Evolutionary conservation across 1,140 invertebrate species (phyloP), one percentile per base, ranked within the genome.

Genomic region (Drosophila pruinosa): DNA sequence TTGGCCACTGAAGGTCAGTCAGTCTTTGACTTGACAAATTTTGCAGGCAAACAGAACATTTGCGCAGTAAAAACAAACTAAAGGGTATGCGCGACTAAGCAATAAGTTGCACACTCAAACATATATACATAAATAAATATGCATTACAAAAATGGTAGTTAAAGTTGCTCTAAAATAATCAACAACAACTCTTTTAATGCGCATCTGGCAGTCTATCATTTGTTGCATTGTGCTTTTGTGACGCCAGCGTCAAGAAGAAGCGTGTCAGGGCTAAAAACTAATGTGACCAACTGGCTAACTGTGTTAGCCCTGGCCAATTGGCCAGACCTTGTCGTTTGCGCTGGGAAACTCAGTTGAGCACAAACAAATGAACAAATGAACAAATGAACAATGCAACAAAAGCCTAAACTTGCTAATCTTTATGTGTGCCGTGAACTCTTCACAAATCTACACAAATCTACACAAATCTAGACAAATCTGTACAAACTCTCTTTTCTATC

Each of bases 261-360:
- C 72, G 50, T 75, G 72, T 75, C 72, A 75, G 72, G 72, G 72
- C 59, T 41, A 47, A n/a, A 26, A 34, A 54, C 61, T 36, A 47
- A 47, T 48, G 41, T 12, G 21, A 17, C 47, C 24, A 50, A 50
- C 14, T n/a, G 14, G 21, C 58, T 24, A 17, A 38, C 38, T 22
- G 22, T 56, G 15, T 38, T 71, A 65, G 52, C 68, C 68, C 68
- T 75, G 72, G 68, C 48, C 72, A 71, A 53, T 65, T 59, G 48
- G 12, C 2, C 17, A 63, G 54, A 75, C 72, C 72, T 75, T 75
- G 61, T 57, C 53, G n/a, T 52, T 52, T 22, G 31, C 7, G 22
- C 68, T 75, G 72, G 54, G 72, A 75, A 63, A n/a, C n/a, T n/a
- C n/a, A n/a, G n/a, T n/a, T n/a, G n/a, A n/a, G n/a, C n/a, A n/a